Conservation (phyloP, 2,113 vertebrate species). For the Strix uralensis region DNA sequence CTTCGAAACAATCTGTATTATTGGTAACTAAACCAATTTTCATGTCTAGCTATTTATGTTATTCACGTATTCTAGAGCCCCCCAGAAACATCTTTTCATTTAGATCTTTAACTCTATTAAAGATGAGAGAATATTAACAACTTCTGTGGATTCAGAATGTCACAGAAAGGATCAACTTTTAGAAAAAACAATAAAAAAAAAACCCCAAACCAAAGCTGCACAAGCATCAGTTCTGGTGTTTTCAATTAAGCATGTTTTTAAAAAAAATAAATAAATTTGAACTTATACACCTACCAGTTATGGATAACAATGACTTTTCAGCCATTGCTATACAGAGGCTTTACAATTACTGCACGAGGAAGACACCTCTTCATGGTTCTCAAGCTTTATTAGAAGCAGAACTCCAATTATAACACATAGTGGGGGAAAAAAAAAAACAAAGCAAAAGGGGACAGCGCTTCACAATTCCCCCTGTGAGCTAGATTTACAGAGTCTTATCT, state of each 20-base stretch:
- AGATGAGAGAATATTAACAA: background rate
- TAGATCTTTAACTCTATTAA: background rate
- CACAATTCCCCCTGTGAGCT: background rate
- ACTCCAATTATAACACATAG: background rate
- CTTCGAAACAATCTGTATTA: background rate
- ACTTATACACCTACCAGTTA: background rate
- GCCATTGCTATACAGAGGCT: background rate
- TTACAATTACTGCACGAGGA: background rate
- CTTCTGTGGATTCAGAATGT: background rate
- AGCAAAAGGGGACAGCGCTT: background rate
- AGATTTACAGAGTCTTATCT: background rate
- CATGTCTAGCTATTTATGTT: background rate
- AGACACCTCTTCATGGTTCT: background rate
- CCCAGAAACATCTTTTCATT: background rate
- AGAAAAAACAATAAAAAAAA: background rate
- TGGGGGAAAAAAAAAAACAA: rapidly evolving
- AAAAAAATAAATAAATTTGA: background rate
- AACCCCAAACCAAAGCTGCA: background rate
- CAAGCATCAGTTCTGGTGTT: background rate
- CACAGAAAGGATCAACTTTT: background rate
- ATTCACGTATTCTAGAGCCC: background rate
- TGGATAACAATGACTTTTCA: background rate
- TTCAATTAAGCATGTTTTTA: background rate
- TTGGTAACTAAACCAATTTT: background rate
- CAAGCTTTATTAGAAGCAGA: background rate